Base-by-base conservation (phyloP, 2,113 vertebrate species). In the Calypte anna region DNA sequence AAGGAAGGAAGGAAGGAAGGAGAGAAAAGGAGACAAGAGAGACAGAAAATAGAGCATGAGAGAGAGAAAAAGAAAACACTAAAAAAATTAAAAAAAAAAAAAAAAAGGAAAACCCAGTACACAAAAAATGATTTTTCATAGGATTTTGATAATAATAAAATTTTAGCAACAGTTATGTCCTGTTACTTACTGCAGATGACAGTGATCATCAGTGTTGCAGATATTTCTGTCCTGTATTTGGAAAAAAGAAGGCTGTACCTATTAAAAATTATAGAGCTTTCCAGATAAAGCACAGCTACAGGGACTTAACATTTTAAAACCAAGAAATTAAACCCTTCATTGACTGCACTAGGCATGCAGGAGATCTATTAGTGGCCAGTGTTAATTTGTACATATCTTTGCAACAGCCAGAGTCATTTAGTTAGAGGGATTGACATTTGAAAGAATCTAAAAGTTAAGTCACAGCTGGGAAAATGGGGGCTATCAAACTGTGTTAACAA, bases 351-450 rank as follows among this genome's bases (percentile, higher is more conserved):
- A 54, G 14, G 23, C 15, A 62, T 87, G 46, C 9, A 64, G 66
- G 80, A 62, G 67, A 55, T 77, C 63, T 79, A 31, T 83, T 93
- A 88, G 33, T 69, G 68, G 27, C 22, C 54, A 28, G 55, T 72
- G 82, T 93, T 93, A 88, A 93, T 96, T 90, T 82, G 19, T 38
- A 69, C 59, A 55, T 86, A 33, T 63, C 89, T 92, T 89, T 94
- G 75, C 63, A 91, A 77, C 59, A 86, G 86, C 23, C 40, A 90
- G 59, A 94, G 72, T 27, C 59, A 59, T 82, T 93, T 79, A 36
- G 2, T 70, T 77, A 57, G 77, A 86, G 31, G 33, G 62, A 28
- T 91, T 91, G 79, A 68, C 51, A 40, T 85, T 44, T 80, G 40
- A 86, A 93, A 66, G 50, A 80, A 85, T 80, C 28, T 16, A 74